phyloP scores from a whole-genome alignment of 2,888 invertebrate species.

The Rotaria magnacalcarata region DNA sequence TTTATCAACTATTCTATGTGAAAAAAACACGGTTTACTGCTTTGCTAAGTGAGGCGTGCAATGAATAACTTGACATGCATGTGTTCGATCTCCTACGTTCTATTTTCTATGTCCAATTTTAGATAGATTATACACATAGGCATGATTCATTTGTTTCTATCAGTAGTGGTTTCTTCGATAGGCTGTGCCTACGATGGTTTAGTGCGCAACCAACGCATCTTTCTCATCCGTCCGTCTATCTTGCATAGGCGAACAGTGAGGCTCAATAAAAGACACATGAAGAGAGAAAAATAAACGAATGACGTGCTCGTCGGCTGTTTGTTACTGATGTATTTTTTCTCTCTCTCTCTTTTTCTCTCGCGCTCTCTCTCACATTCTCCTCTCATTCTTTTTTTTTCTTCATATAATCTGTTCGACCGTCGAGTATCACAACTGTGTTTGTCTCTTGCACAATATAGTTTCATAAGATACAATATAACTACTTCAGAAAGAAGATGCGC shows the following conservation, averaged over 20 bases:
- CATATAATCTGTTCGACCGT: background rate
- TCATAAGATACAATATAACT: background rate
- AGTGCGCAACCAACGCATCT: background rate
- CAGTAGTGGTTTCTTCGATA: background rate
- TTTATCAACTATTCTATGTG: too few relatives aligned
- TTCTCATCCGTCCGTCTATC: background rate
- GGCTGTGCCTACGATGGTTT: background rate
- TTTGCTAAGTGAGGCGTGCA: background rate
- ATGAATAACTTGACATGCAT: background rate
- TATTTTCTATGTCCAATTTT: background rate
- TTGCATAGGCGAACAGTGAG: background rate
- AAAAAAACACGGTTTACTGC: background rate
- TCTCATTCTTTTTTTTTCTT: background rate
- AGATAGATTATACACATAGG: background rate
- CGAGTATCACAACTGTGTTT: background rate
- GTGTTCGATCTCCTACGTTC: background rate
- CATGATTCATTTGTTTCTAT: background rate
- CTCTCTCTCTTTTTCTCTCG: background rate
- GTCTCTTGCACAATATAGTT: background rate
- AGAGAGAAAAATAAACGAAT: background rate
- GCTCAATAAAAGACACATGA: background rate
- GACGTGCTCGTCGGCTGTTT: background rate
- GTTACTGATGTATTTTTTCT: background rate
- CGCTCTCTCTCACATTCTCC: background rate
- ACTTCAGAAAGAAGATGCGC: conserved; percentile 30